Conservation (phyloP, 2,888 invertebrate species). For the Sepioteuthis lessoniana region DNA sequence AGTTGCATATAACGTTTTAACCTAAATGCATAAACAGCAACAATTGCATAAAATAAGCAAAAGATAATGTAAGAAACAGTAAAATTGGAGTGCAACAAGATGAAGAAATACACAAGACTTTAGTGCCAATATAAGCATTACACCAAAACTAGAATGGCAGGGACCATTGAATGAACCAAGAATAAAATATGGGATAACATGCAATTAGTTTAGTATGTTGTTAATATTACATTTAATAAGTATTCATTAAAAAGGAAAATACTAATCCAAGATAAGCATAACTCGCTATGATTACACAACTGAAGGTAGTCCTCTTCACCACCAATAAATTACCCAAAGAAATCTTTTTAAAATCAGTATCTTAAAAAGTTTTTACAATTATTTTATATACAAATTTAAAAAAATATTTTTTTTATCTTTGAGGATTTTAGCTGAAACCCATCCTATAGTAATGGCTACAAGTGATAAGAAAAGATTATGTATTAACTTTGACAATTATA, state of each 20-base stretch:
- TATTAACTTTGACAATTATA: too few species aligned
- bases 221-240: not conserved
- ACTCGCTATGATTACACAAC: not conserved
- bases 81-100: not conserved
- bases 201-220: not conserved
- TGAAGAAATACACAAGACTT: not conserved
- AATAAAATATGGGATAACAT: not conserved
- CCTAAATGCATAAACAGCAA: not conserved
- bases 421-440: not conserved
- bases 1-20: not conserved
- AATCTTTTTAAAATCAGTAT: not conserved
- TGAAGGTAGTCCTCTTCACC: not conserved
- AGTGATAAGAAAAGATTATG: too few species aligned
- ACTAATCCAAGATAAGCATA: not conserved
- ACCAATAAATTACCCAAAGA: not conserved
- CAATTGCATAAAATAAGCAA: not conserved
- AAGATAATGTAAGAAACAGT: not conserved
- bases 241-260: not conserved
- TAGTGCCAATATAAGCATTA: not conserved
- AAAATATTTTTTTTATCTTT: too few species aligned
- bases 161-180: not conserved
- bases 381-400: not conserved
- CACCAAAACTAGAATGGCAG: not conserved
- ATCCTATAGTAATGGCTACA: not conserved
- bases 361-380: not conserved